Base-by-base conservation (phyloP, 2,888 invertebrate species). In the Drosophila bunnanda region DNA sequence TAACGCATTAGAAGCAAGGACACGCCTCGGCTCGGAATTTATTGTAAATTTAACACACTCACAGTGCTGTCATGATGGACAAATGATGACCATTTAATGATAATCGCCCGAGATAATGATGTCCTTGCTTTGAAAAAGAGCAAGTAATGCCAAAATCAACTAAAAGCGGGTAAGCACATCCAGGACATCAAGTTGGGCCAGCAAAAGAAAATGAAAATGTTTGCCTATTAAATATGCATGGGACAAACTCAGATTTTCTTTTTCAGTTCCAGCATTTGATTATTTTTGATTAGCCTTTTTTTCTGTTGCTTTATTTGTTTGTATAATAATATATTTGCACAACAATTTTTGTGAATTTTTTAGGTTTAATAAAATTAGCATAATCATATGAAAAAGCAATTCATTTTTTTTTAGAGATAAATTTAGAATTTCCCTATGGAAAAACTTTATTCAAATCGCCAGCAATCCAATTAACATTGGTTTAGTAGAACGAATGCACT, bases 21-120 rank as follows among this genome's bases (percentile, higher is more conserved):
- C 53, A 41, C n/a, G 57, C 32, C 20, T 20, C 43, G 12, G 10
- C 12, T 59, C 2, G 10, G 20, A 41, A 41, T 60, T 41, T 46
- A 30, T 66, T 38, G 25, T 39, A 43, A 62, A 52, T n/a, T 44
- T 62, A 52, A 34, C 64, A 65, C 53, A 53, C 66, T 36, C 28
- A 15, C 22, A 22, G 9, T 28, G 36, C 38, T 22, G 46, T 39
- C 54, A 34, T 66, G 54, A 54, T 67, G 67, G 55, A 39, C 46
- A 48, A 67, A 55, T 55, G 46, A 67, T 55, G 30, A n/a, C 39
- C 38, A 67, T 54, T 48, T 54, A 67, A 67, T 67, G 67, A 39
- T 66, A 66, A 66, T 66, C 44, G 20, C 20, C 7, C 12, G 34
- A 55, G n/a, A 67, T 46, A 41, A 66, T 67, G n/a, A 39, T 66